Percentiles rank a stretch among this genome's conserved stretches.
These are phyloP conservation scores for Intellagama lesueurii DNA, from an alignment of 2,797 vertebrate genomes.

Conservation along the genomic window DNA sequence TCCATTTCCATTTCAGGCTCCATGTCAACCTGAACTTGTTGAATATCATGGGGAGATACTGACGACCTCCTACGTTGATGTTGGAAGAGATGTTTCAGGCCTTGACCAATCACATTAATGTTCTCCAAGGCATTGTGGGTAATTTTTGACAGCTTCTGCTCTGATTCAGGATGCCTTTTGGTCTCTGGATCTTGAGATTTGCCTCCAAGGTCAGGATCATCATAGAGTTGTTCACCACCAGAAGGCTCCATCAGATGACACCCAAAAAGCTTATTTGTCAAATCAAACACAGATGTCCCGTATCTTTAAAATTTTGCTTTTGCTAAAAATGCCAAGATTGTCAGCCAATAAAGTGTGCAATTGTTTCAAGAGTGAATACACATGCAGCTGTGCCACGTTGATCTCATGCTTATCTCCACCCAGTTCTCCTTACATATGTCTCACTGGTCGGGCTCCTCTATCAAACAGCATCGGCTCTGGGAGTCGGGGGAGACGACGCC, in stretches of 20 bases:
- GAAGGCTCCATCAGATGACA: slow-evolving; percentile 83
- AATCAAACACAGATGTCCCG: slow-evolving; percentile 67
- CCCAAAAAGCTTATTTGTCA: slow-evolving; percentile 74
- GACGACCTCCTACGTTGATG: slow-evolving; percentile 97
- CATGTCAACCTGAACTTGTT: slow-evolving; percentile 83
- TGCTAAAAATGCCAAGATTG: slow-evolving; percentile 77
- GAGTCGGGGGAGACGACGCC: slow-evolving; percentile 5
- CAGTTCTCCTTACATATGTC: too few species aligned
- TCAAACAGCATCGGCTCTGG: too few species aligned
- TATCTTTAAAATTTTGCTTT: slow-evolving; percentile 68
- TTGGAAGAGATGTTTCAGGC: slow-evolving; percentile 97
- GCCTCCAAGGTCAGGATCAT: slow-evolving; percentile 93
- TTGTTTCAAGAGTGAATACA: slow-evolving; percentile 80
- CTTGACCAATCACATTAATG: slow-evolving; percentile 97
- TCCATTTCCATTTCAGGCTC: slow-evolving; percentile 79
- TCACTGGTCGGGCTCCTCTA: too few species aligned
- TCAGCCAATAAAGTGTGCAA: slow-evolving; percentile 80
- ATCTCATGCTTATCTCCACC: slow-evolving; percentile 98
- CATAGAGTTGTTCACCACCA: slow-evolving; percentile 90
- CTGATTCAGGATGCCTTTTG: slow-evolving; percentile 90
- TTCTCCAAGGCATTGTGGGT: slow-evolving; percentile 98
- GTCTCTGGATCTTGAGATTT: slow-evolving; percentile 86
- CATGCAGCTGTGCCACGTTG: slow-evolving; percentile 87
- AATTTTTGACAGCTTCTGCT: slow-evolving; percentile 88
- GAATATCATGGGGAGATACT: slow-evolving; percentile 92